phyloP scores from a whole-genome alignment of 2,797 vertebrate genomes.

The Petrocephalus sullivani region DNA sequence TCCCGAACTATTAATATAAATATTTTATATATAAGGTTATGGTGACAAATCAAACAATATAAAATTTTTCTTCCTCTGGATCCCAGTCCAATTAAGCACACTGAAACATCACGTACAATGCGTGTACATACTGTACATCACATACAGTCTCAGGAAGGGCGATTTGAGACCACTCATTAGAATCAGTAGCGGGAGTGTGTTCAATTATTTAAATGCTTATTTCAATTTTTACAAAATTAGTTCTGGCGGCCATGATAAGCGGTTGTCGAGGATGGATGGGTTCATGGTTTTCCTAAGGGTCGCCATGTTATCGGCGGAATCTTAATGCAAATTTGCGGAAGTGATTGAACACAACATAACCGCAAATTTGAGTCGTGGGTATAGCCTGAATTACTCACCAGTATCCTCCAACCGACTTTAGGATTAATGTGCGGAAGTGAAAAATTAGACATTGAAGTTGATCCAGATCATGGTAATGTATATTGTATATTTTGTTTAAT shows the following conservation, averaged over 20 bases:
- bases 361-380: too few species aligned
- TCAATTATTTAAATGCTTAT: background rate
- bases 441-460: too few species aligned
- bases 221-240: background rate
- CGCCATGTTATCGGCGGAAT: too few species aligned
- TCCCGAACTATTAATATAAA: background rate
- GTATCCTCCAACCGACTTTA: too few species aligned
- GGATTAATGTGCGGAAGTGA: too few species aligned
- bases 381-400: too few species aligned
- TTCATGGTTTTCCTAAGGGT: too few species aligned
- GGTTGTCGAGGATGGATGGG: background rate
- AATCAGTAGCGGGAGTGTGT: background rate
- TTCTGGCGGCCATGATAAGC: background rate
- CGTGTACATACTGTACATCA: background rate
- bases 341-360: too few species aligned
- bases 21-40: background rate
- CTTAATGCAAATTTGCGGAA: too few species aligned
- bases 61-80: background rate
- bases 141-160: background rate
- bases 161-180: background rate
- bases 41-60: background rate
- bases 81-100: background rate
- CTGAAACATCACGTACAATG: background rate
- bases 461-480: background rate
- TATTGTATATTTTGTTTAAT: background rate